Conservation (phyloP, 2,797 vertebrate species). For the Chaetophractus vellerosus region DNA sequence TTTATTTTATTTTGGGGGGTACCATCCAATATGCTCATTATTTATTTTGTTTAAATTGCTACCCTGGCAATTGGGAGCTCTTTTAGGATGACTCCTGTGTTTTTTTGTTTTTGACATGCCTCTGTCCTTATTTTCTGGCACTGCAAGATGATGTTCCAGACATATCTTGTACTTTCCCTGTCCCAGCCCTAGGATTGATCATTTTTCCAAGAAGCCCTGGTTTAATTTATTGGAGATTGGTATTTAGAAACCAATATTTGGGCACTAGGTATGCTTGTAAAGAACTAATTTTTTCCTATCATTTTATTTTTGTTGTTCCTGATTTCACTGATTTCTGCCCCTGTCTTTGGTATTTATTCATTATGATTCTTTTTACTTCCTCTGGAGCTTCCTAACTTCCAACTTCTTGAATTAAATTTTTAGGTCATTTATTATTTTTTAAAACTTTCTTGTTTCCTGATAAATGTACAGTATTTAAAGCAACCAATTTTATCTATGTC, state of each 20-base stretch:
- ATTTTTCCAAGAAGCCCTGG: not conserved
- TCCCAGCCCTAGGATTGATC: not conserved
- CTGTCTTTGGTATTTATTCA: not conserved
- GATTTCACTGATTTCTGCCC: not conserved
- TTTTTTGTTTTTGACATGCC: not conserved
- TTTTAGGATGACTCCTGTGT: not conserved
- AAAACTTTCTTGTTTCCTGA: not conserved
- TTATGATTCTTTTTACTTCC: not conserved
- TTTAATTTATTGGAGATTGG: not conserved
- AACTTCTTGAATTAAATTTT: slow-evolving; percentile 31
- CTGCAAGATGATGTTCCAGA: not conserved
- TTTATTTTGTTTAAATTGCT: not conserved
- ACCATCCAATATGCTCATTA: not conserved
- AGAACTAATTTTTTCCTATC: not conserved
- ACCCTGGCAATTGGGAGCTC: not conserved
- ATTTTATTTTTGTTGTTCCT: slow-evolving; percentile 27
- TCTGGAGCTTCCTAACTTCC: not conserved
- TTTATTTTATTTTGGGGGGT: not conserved
- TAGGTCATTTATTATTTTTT: not conserved
- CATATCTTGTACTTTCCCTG: not conserved
- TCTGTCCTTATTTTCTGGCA: not conserved
- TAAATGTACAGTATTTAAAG: slow-evolving; percentile 10
- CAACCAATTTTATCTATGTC: not conserved
- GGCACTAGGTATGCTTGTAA: not conserved
- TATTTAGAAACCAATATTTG: not conserved